Base-by-base conservation (phyloP, 2,113 vertebrate genomes). In the Cebidichthys violaceus region DNA sequence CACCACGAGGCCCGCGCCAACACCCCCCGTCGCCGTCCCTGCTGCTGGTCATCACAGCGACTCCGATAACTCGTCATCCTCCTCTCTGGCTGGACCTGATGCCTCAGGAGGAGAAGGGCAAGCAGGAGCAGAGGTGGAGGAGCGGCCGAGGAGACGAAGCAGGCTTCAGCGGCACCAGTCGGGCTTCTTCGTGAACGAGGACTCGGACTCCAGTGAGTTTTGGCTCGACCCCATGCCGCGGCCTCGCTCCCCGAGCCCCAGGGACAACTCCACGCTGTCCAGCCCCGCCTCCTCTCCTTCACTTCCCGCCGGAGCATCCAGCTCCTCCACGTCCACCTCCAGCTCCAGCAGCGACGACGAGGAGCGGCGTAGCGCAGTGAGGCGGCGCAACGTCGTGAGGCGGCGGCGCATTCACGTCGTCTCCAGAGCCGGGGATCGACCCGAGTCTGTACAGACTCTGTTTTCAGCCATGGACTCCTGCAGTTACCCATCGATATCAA, bases 161-260 rank as follows among this genome's bases (percentile, higher is more conserved):
- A 57, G 81, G 8, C 86, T 76, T 6, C 93, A 80, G 39, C 81
- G 71, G 14, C 96, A 96, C 27, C 96, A 96, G 75, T 97, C 98
- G 1, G 96, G 96, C 45, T 96, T 97, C 76, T 95, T 97, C 72
- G 97, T 96, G 60, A 98, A 98, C 22, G 97, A 98, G 79, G 98
- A 97, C 24, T 96, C 95, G 0, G 95, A 96, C 86, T 96, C 95
- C 0, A 95, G 94, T 1, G 93, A 95, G 33, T 95, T 95, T 76
- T 96, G 95, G 95, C 86, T 96, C 0, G 97, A 98, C 89, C 97
- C 98, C 7, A 97, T 98, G 89, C 97, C 97, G 27, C 94, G 97
- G 9, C 97, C 98, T 0, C 96, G 96, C 2, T 98, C 98, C 0
- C 98, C 98, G 0, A 98, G 97, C 82, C 98, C 98, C 0, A 96